These are phyloP conservation scores for Chalcis sispes DNA, from an alignment of 2,888 invertebrate species.

Conservation along the genomic window DNA sequence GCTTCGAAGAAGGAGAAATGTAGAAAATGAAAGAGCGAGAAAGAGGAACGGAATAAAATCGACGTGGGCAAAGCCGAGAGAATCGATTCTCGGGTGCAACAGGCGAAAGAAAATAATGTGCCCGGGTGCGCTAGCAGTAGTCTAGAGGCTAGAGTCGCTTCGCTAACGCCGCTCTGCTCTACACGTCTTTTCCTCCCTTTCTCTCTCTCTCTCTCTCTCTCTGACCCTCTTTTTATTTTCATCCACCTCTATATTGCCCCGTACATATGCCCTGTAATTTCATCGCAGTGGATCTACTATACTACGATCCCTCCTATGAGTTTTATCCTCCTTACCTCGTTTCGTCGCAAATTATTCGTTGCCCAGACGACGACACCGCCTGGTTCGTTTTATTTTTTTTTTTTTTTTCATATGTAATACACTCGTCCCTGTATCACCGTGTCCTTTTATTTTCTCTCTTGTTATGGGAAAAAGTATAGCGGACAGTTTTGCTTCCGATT, in stretches of 20 bases:
- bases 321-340: background rate
- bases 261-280: too few relatives aligned
- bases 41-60: background rate
- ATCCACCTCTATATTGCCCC: background rate
- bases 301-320: background rate
- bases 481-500: too few relatives aligned
- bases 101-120: slow-evolving; percentile 48
- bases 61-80: background rate
- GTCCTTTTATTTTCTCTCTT: too few relatives aligned
- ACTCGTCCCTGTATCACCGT: too few relatives aligned
- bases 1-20: background rate
- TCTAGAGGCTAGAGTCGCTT: slow-evolving; percentile 20
- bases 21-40: background rate
- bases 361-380: slow-evolving; percentile 9
- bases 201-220: too few relatives aligned
- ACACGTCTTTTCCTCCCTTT: too few relatives aligned
- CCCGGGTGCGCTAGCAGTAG: too few relatives aligned
- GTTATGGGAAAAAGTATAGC: too few relatives aligned
- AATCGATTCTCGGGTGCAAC: slow-evolving; percentile 46
- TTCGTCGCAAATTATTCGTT: slow-evolving; percentile 32
- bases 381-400: background rate
- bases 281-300: background rate
- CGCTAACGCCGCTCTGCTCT: too few relatives aligned
- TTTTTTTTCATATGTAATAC: too few relatives aligned
- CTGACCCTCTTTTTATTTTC: slow-evolving; percentile 36